Percentiles rank a stretch among this genome's conserved stretches.
Conservation (phyloP, 1,140 invertebrate genomes). For the Cecropterus lyciades region DNA sequence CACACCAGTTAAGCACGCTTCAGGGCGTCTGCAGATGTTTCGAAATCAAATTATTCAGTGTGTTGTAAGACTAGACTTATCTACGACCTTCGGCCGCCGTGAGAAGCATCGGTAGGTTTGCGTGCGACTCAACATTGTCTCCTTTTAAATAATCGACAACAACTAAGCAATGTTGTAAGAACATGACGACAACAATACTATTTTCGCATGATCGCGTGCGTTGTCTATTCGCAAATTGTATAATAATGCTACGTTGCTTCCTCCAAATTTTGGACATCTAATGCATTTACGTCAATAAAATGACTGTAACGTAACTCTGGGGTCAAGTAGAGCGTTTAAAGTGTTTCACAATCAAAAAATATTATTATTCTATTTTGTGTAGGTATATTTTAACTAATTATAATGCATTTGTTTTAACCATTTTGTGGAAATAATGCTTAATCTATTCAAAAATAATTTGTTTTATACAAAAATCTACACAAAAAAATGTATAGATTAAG, state of each 20-base stretch:
- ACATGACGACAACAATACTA: constrained; percentile 47
- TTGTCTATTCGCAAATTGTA: constrained; percentile 20
- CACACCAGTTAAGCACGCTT: constrained; percentile 46
- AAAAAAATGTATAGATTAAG: too few species aligned
- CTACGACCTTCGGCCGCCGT: constrained; percentile 74
- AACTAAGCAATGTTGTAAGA: constrained; percentile 62
- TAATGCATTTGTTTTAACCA: too few species aligned
- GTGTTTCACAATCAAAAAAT: too few species aligned
- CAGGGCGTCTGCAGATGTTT: constrained; percentile 55
- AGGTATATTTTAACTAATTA: too few species aligned
- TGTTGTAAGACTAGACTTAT: constrained; percentile 74
- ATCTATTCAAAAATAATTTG: too few species aligned
- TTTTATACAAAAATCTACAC: too few species aligned
- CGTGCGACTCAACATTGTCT: constrained; percentile 74
- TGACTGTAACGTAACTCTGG: constrained; percentile 1
- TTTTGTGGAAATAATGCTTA: too few species aligned
- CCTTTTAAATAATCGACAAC: constrained; percentile 79
- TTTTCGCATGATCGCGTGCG: constrained; percentile 53
- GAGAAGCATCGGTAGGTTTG: constrained; percentile 61
- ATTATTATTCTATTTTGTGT: too few species aligned
- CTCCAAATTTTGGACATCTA: constrained; percentile 14
- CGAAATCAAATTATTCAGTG: constrained; percentile 77
- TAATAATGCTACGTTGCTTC: constrained; percentile 17
- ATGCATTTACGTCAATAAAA: constrained; percentile 11
- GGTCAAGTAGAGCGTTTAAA: constrained; percentile 2